These are phyloP conservation scores for Sphinx pinastri DNA, from an alignment of 2,888 invertebrate species.

Conservation along the genomic window DNA sequence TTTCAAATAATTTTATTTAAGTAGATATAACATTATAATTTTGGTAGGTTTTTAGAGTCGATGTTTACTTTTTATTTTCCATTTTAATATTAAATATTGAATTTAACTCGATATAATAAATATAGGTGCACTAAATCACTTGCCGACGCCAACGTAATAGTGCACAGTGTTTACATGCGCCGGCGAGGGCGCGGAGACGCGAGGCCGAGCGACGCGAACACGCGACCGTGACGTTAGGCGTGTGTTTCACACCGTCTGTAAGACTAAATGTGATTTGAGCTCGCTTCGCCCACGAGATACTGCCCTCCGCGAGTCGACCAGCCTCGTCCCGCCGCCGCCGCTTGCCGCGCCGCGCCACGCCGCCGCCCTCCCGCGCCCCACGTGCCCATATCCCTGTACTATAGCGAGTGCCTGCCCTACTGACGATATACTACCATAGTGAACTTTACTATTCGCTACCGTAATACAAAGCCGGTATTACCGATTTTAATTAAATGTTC, in stretches of 20 bases:
- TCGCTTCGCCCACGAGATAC: constrained; percentile 56
- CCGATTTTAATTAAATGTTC: constrained; percentile 5
- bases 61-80: neutral
- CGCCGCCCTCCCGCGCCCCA: constrained; percentile 18
- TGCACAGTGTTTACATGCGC: constrained; percentile 35
- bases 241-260: constrained; percentile 64
- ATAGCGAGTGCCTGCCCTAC: neutral
- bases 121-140: constrained; percentile 5
- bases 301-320: constrained; percentile 57
- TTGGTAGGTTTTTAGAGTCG: neutral
- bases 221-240: constrained; percentile 47
- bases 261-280: constrained; percentile 73
- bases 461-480: neutral
- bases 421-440: neutral
- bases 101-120: neutral
- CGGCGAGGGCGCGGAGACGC: constrained; percentile 36
- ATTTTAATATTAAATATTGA: neutral
- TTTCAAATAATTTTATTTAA: neutral
- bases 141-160: neutral
- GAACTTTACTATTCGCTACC: neutral
- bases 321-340: constrained; percentile 56
- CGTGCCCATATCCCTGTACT: constrained; percentile 1
- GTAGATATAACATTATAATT: neutral
- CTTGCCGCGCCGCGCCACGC: constrained; percentile 27
- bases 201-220: constrained; percentile 44